These are phyloP conservation scores for Tribolium freemani DNA, from an alignment of 2,888 invertebrate genomes.

Conservation along the genomic window DNA sequence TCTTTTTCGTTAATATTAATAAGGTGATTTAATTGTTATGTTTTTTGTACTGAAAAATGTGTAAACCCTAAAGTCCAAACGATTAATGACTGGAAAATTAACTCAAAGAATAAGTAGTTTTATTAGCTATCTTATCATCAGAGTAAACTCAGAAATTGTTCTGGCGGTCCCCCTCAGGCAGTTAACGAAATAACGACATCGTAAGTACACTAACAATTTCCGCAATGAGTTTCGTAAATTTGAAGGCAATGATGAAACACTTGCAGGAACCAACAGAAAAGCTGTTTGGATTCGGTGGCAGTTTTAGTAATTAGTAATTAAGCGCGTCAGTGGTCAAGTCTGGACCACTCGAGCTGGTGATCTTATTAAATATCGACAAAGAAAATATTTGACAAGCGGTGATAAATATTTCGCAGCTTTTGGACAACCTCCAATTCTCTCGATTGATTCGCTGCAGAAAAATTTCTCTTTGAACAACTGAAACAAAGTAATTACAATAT, in stretches of 20 bases:
- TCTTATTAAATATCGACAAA: neutral
- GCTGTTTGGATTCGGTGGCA: neutral
- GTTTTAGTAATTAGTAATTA: neutral
- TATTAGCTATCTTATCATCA: neutral
- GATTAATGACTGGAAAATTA: too few relatives aligned
- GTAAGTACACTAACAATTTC: neutral
- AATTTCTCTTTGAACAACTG: neutral
- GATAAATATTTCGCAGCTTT: conserved; percentile 2
- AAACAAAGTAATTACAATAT: conserved; percentile 13
- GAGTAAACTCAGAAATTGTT: neutral
- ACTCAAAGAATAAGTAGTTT: too few relatives aligned
- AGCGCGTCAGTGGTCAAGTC: neutral
- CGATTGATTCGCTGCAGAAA: conserved; percentile 6
- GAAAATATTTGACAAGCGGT: neutral
- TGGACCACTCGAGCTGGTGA: too few relatives aligned
- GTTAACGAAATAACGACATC: neutral
- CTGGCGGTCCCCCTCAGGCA: neutral
- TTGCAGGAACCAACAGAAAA: too few relatives aligned
- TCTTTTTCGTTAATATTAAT: too few relatives aligned
- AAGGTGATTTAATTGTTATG: too few relatives aligned
- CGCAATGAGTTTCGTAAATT: neutral
- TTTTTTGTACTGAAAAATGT: too few relatives aligned
- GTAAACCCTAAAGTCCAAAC: too few relatives aligned
- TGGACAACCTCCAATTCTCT: conserved; percentile 10
- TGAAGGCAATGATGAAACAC: neutral